Evolutionary conservation across 2,888 invertebrate species (phyloP), one percentile per base, ranked within the genome.

Genomic region (Cerceris rybyensis): DNA sequence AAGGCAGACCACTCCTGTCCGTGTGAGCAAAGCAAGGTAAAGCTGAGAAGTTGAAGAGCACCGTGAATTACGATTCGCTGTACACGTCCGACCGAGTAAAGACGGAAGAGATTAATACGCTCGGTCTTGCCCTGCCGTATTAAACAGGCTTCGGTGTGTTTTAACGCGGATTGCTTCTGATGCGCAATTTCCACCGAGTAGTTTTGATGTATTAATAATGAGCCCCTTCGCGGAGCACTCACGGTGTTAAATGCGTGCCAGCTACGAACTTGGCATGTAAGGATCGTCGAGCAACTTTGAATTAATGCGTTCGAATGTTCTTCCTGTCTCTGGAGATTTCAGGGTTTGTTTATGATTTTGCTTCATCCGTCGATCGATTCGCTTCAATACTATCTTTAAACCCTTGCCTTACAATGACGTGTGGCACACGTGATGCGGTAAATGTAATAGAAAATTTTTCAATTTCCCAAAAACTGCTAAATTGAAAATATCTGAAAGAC

Each of bases 21-120:
- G 9, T 41, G 9, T 41, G 57, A 42, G 41, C n/a, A 16, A 1
- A 41, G 49, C 41, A 17, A 64, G 41, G 46, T 17, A 57, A 46
- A 55, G 64, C 49, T 60, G 43, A n/a, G 69, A 69, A 46, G 46
- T 13, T 13, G 58, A 58, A 16, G 64, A 64, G 54, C 70, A 39
- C n/a, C 14, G 41, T 58, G 58, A 57, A 70, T 64, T 57, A 70
- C 55, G 57, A 63, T 57, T 64, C 70, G 50, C 49, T 41, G 70
- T 63, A 13, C 66, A 43, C n/a, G 52, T 57, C 57, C 41, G 64
- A 64, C 16, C 70, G 41, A 63, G 39, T 70, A 64, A 70, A 70
- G 49, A 58, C 64, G 49, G 41, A n/a, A 55, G 57, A 64, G 70
- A 64, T 70, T 70, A 70, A 58, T 70, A 70, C 64, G 57, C 39